These are phyloP conservation scores for Noctua fimbriata DNA, from an alignment of 2,888 invertebrate species.

Conservation along the genomic window DNA sequence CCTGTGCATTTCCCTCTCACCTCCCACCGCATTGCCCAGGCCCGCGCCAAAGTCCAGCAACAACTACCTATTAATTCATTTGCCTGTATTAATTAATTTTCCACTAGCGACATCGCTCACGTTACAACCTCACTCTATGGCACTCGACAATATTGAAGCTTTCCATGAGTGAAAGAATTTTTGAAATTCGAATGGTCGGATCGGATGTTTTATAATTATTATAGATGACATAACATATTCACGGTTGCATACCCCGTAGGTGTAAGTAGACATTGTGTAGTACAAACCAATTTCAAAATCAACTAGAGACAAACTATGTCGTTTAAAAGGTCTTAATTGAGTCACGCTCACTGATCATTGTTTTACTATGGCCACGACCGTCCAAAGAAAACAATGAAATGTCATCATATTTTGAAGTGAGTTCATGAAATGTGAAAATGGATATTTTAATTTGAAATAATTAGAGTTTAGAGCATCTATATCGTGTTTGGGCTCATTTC, in stretches of 20 bases:
- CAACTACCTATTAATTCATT: too few relatives aligned
- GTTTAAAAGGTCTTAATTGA: too few relatives aligned
- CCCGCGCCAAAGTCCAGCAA: not conserved
- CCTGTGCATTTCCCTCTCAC: not conserved
- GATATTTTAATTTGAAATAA: too few relatives aligned
- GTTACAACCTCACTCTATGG: not conserved
- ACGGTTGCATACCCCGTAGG: not conserved
- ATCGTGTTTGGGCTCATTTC: too few relatives aligned
- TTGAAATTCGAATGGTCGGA: not conserved
- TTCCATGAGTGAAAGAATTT: not conserved
- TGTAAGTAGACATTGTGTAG: not conserved
- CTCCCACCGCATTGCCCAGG: not conserved
- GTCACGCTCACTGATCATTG: too few relatives aligned
- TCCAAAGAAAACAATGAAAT: too few relatives aligned
- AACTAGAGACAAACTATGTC: too few relatives aligned
- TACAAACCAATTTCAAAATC: not conserved
- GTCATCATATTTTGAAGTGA: too few relatives aligned
- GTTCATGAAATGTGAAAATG: too few relatives aligned
- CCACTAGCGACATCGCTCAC: not conserved
- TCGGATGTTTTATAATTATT: not conserved
- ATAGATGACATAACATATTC: not conserved
- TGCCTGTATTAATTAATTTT: not conserved
- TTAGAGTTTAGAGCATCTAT: too few relatives aligned
- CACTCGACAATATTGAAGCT: not conserved
- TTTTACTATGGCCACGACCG: too few relatives aligned